Base-by-base conservation (phyloP, 2,888 invertebrate genomes). In the Ectemnius lituratus region DNA sequence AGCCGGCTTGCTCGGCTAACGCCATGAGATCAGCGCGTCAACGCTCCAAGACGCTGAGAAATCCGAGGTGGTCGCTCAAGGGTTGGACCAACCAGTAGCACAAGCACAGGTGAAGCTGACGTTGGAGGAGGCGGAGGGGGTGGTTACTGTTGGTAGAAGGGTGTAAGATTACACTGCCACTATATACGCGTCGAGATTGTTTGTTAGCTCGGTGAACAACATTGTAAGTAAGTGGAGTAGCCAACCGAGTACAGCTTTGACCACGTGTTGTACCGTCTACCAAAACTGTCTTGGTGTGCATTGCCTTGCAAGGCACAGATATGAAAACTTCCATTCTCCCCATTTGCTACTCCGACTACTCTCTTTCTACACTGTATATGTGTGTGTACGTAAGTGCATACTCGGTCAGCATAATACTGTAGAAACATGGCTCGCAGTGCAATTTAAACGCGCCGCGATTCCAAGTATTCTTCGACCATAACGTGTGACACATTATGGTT, bases 151-250 rank as follows among this genome's bases (percentile, higher is more conserved):
- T 11, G 8, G 8, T 8, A 11, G 67, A 49, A 65, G 64, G 52
- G 84, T 82, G 71, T 84, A 73, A 75, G 76, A 84, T 83, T 83
- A 82, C 83, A 37, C 1, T 37, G 37, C 52, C 58, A 59, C 70
- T 72, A 70, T 67, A 78, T 70, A 69, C 82, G 78, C 73, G 70
- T 56, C 52, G 49, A 28, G 73, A 76, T 73, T 85, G 82, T 85
- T 85, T 84, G 82, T 79, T 82, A 73, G 74, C 75, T 74, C 70
- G 72, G 46, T 73, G 72, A 69, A 78, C 84, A 81, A 84, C 84
- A 84, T 84, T 84, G 84, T 85, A 81, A 81, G 83, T 80, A 83
- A 84, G 75, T 71, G 73, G 81, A 81, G 83, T 74, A 79, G 72
- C 65, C 37, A 57, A 45, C 3, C 52, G 20, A 52, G 65, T 8